Percentiles rank a stretch among this genome's conserved stretches.
These are phyloP conservation scores for Hesperia comma DNA, from an alignment of 2,888 invertebrate genomes.

Conservation along the genomic window DNA sequence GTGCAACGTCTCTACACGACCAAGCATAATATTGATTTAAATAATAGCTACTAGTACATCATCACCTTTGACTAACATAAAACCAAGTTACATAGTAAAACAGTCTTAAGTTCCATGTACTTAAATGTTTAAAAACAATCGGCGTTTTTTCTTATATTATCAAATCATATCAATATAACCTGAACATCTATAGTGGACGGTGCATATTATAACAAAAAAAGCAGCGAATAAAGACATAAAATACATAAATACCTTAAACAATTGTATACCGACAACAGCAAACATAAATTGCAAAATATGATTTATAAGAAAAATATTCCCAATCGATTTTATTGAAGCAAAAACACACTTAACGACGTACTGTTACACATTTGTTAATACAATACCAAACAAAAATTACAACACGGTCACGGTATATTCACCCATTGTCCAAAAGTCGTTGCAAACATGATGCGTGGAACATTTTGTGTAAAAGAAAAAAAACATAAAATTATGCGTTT, in stretches of 20 bases:
- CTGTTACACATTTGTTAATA: constrained; percentile 75
- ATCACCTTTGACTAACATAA: too few relatives aligned
- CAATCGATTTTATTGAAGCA: constrained; percentile 98
- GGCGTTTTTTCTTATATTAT: too few relatives aligned
- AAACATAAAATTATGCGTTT: constrained; percentile 50
- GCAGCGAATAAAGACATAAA: constrained; percentile 18
- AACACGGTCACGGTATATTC: constrained; percentile 61
- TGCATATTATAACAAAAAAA: constrained; percentile 4
- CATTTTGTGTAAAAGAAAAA: constrained; percentile 57
- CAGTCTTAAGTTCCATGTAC: too few relatives aligned
- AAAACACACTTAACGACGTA: constrained; percentile 99
- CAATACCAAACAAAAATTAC: constrained; percentile 52
- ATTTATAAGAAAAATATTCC: constrained; percentile 99
- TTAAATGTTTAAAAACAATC: too few relatives aligned
- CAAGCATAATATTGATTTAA: too few relatives aligned
- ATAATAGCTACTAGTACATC: too few relatives aligned
- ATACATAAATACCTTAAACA: constrained; percentile 93
- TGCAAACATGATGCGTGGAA: constrained; percentile 57
- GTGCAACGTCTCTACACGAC: too few relatives aligned
- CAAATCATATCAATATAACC: background rate
- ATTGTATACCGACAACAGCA: constrained; percentile 99
- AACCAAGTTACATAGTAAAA: too few relatives aligned
- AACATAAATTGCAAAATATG: constrained; percentile 99
- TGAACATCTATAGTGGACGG: constrained; percentile 6
- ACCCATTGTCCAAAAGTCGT: constrained; percentile 65